Evolutionary conservation across 92 coral and sea anemone species (phyloP), one percentile per base, ranked within the genome.

Genomic region (Galaxea fascicularis): DNA sequence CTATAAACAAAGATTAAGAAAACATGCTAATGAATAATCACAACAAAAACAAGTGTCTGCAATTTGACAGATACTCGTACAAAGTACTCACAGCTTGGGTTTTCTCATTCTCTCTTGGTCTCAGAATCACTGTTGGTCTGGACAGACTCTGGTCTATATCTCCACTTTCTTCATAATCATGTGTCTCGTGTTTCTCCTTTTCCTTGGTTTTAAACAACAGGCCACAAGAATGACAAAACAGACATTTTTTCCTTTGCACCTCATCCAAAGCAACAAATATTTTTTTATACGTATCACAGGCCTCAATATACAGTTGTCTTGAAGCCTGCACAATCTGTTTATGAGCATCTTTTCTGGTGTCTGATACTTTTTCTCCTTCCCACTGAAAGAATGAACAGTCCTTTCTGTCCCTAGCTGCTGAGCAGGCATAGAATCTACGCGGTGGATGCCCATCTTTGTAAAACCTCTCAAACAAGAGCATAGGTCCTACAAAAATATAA

Each of bases 391-490:
- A 96, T 47, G 92, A 65, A 82, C 99, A 96, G 49, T 89, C 90
- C 78, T 95, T 96, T 79, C 95, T 92, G 80, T 94, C 97, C 74
- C 99, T 83, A 63, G 94, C 88, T 29, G 99, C 99, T 65, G 99
- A 96, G 79, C 99, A 96, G 56, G 99, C 95, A 84, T 77, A 96
- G 84, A 94, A 97, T 71, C 82, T 87, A 17, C 91, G 85, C 26
- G 98, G 85, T 29, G 87, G 71, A 72, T 82, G 86, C 20, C 89
- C 92, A 82, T 95, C 98, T 76, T 90, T 87, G 89, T 86, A 97
- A 83, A 91, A 94, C 21, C 99, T 90, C 79, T 95, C 98, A 91
- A 97, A 97, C 89, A 97, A 79, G 80, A 97, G 86, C 99, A 97
- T 97, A 28, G 99, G 99, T 24, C 99, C 99, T 97, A 46, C 25